phyloP scores from a whole-genome alignment of 2,113 vertebrate species.

The Cranoglanis bouderius region DNA sequence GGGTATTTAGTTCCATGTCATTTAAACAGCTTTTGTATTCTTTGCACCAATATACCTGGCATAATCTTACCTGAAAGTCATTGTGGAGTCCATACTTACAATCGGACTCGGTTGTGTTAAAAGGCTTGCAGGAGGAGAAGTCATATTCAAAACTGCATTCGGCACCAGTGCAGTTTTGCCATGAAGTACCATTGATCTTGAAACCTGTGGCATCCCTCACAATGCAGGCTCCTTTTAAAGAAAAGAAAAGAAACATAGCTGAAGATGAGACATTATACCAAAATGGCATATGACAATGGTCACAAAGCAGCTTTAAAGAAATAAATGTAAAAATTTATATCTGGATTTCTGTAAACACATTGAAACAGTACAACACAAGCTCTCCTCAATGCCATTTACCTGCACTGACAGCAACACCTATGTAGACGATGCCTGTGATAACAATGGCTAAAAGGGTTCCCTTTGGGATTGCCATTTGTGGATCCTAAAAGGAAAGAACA shows the following conservation, averaged over 20 bases:
- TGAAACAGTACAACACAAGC: not conserved
- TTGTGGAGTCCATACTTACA: constrained; percentile 87
- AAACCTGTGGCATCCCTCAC: constrained; percentile 89
- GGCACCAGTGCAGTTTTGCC: constrained; percentile 84
- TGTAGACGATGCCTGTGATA: constrained; percentile 91
- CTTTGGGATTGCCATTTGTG: constrained; percentile 93
- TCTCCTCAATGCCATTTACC: constrained; percentile 67
- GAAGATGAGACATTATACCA: not conserved
- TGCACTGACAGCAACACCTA: constrained; percentile 90
- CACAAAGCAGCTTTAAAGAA: not conserved
- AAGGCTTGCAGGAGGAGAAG: constrained; percentile 81
- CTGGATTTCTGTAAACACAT: not conserved
- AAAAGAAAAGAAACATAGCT: not conserved
- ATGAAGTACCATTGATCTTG: constrained; percentile 71
- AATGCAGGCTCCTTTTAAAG: constrained; percentile 84
- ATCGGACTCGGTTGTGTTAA: fast-evolving
- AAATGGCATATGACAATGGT: not conserved
- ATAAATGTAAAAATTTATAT: too few species aligned
- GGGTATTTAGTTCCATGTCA: not conserved
- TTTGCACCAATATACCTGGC: not conserved
- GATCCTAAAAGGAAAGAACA: constrained; percentile 79
- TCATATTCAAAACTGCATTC: constrained; percentile 87
- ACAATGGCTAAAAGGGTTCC: constrained; percentile 95
- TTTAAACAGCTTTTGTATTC: not conserved
- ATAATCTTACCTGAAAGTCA: constrained; percentile 79